These are phyloP conservation scores for Synanceia verrucosa DNA, from an alignment of 2,797 vertebrate genomes.

Conservation along the genomic window DNA sequence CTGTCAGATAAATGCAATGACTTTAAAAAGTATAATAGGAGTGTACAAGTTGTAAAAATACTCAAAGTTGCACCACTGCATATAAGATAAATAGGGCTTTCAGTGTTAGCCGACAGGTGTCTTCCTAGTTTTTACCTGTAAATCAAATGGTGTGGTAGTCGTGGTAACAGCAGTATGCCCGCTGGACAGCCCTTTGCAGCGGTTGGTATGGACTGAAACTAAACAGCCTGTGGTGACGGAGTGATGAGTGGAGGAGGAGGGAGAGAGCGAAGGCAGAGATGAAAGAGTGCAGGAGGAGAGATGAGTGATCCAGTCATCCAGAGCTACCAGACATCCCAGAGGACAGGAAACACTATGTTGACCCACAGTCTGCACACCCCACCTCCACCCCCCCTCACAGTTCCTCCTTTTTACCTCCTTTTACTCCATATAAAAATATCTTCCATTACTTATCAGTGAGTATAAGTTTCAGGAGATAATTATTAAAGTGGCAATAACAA, in stretches of 20 bases:
- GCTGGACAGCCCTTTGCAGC: background rate
- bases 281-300: conserved; percentile 40
- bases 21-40: background rate
- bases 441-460: background rate
- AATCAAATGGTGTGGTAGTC: background rate
- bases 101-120: background rate
- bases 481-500: background rate
- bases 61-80: background rate
- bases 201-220: conserved; percentile 27
- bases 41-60: background rate
- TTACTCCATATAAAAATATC: background rate
- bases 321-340: conserved; percentile 33
- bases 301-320: conserved; percentile 51
- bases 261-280: conserved; percentile 19
- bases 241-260: conserved; percentile 47
- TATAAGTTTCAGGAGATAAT: background rate
- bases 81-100: background rate
- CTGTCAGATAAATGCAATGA: background rate
- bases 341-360: conserved; percentile 41
- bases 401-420: background rate
- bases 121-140: background rate
- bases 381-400: accelerated
- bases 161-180: background rate
- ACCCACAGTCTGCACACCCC: conserved; percentile 5
- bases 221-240: conserved; percentile 29